Percentiles rank a stretch among this genome's conserved stretches.
phyloP scores from a whole-genome alignment of 2,888 invertebrate genomes.

The Mayetiola destructor region DNA sequence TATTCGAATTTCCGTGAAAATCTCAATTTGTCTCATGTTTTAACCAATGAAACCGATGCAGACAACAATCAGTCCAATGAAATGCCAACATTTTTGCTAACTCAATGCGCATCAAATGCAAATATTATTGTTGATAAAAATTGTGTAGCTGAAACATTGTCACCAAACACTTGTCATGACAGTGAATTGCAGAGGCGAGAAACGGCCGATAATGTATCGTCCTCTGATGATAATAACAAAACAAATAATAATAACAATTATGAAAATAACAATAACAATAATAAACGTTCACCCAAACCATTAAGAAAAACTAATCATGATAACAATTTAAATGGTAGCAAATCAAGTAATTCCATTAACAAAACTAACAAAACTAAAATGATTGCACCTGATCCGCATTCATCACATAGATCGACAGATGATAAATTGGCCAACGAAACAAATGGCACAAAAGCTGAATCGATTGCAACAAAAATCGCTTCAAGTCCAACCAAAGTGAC shows the following conservation, averaged over 20 bases:
- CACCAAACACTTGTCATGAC: neutral
- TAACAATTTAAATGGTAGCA: neutral
- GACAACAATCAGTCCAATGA: neutral
- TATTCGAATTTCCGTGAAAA: neutral
- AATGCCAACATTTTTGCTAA: slow-evolving; percentile 4
- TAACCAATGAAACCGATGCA: neutral
- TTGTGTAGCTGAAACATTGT: neutral
- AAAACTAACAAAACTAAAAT: slow-evolving; percentile 32
- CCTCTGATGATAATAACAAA: neutral
- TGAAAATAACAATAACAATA: no score
- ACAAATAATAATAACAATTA: no score
- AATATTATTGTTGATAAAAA: no score
- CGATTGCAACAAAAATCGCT: slow-evolving; percentile 40
- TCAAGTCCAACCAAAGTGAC: slow-evolving; percentile 42
- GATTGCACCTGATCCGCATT: slow-evolving; percentile 34
- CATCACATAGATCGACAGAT: slow-evolving; percentile 20
- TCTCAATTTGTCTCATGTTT: neutral
- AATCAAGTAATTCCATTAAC: slow-evolving; percentile 3
- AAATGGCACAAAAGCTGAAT: slow-evolving; percentile 41
- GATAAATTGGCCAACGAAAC: slow-evolving; percentile 26
- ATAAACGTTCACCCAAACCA: neutral
- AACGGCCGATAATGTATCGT: no score
- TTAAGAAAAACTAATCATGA: neutral
- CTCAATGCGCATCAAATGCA: neutral
- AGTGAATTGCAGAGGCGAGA: no score